Percentiles rank a stretch among this genome's conserved stretches.
These are phyloP conservation scores for Cephalotes varians DNA, from an alignment of 2,888 invertebrate species.

Conservation along the genomic window DNA sequence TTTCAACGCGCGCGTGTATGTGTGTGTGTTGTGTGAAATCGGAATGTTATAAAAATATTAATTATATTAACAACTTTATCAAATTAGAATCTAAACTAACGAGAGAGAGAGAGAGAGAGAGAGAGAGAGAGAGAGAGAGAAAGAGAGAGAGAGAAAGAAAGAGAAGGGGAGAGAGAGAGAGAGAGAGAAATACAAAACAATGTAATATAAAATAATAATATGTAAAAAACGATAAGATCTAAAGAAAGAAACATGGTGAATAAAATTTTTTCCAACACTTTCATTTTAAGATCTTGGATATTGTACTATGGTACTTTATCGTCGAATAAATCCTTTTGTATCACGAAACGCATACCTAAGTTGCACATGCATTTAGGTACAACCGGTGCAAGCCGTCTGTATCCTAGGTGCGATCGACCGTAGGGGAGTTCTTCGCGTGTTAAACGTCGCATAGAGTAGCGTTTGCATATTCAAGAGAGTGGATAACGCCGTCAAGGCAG, in stretches of 20 bases:
- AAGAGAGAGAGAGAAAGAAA: neutral
- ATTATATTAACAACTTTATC: neutral
- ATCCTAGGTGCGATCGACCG: constrained; percentile 41
- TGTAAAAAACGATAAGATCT: neutral
- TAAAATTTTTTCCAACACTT: neutral
- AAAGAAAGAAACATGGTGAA: neutral
- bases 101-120: too few species aligned
- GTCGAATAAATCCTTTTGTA: constrained; percentile 17
- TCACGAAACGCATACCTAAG: constrained; percentile 9
- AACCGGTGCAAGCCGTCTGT: constrained; percentile 19
- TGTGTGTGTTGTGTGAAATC: too few species aligned
- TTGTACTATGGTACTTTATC: neutral
- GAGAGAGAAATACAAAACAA: neutral
- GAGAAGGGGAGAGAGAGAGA: neutral
- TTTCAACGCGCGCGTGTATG: too few species aligned
- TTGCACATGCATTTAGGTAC: constrained; percentile 28
- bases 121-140: neutral
- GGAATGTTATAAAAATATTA: neutral
- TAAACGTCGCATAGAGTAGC: constrained; percentile 40
- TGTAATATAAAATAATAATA: neutral
- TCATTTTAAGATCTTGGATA: constrained; percentile 10
- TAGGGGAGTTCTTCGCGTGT: constrained; percentile 72
- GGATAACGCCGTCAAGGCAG: constrained; percentile 31
- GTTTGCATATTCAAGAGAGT: constrained; percentile 73
- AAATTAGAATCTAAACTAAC: neutral